Conservation (phyloP, 2,888 invertebrate species). For the Metalampra italica region DNA sequence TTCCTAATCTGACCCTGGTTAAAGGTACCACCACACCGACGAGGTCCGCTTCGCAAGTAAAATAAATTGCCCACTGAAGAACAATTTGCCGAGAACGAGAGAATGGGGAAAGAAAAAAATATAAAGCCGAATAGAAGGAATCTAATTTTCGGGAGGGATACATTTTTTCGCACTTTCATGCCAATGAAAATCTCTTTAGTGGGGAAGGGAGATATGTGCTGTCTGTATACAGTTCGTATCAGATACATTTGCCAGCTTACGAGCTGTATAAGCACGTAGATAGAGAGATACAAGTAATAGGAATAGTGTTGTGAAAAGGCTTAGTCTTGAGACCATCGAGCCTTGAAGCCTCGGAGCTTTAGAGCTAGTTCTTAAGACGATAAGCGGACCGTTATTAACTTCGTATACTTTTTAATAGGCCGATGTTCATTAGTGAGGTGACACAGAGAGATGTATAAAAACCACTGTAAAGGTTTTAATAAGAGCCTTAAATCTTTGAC, state of each 20-base stretch:
- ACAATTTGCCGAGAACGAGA: constrained; percentile 3
- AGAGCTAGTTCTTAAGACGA: too few relatives aligned
- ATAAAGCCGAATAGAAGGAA: constrained; percentile 16
- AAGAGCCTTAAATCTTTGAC: too few relatives aligned
- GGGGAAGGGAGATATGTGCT: not conserved
- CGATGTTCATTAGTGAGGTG: too few relatives aligned
- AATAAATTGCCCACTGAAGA: constrained; percentile 5
- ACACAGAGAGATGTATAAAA: too few relatives aligned
- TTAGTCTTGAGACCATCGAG: too few relatives aligned
- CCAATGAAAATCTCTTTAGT: constrained; percentile 19
- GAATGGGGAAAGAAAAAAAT: not conserved
- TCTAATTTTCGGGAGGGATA: constrained; percentile 23
- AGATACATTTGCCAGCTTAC: constrained; percentile 15
- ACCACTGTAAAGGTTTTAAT: too few relatives aligned
- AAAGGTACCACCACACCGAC: not conserved
- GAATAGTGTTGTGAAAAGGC: too few relatives aligned
- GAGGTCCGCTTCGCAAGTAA: not conserved
- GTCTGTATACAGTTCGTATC: not conserved
- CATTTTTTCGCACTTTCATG: constrained; percentile 17
- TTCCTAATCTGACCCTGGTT: not conserved
- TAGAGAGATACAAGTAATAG: too few relatives aligned
- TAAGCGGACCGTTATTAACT: too few relatives aligned
- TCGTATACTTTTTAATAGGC: too few relatives aligned
- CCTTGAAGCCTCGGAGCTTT: too few relatives aligned
- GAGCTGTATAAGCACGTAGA: too few relatives aligned